Base-by-base conservation (phyloP, 2,797 vertebrate species). In the Pelochelys cantorii region DNA sequence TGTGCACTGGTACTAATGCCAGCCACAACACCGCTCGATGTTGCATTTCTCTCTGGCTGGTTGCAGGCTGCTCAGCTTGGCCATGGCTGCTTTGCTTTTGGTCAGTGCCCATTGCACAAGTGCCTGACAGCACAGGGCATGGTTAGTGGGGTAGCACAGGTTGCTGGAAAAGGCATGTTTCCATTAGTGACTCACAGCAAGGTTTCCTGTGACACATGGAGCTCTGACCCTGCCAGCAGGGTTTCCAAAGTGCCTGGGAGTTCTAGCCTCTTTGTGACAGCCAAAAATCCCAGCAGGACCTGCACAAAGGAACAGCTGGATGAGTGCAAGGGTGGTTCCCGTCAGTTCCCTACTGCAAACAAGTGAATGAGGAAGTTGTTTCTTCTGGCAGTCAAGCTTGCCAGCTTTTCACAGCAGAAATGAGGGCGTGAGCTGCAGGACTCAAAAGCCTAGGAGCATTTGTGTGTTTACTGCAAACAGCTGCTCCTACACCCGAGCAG, bases 221-320 rank as follows among this genome's bases (percentile, higher is more conserved):
- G 37, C 42, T 52, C 25, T 48, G 74, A 48, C 12, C 42, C 42
- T 77, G 74, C 27, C 74, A 6, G 7, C 29, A 7, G 13, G 25
- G 23, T 52, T 77, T 48, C 25, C 4, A 77, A 52, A 25, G 12
- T 52, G 74, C 42, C 23, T 52, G 42, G 12, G 13, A 25, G 14
- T 48, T 27, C 42, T 52, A 52, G 52, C 74, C 42, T 25, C 11
- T 29, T 0, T 2, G 25, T 48, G 42, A 29, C 37, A 52, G 74
- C 25, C 23, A 42, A 48, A 29, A 13, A 25, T 15, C 42, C 23
- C 14, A 27, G 12, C 1, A 11, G 1, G 23, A 4, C 22, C 0
- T 15, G 0, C 23, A 29, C 34, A 14, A 48, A 75, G 71, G 42
- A 52, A 7, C 37, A 29, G 25, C 37, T 10, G 6, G 23, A 14